Evolutionary conservation across 2,797 vertebrate genomes (phyloP), one percentile per base, ranked within the genome.

Genomic region (Gymnothorax reevesii): DNA sequence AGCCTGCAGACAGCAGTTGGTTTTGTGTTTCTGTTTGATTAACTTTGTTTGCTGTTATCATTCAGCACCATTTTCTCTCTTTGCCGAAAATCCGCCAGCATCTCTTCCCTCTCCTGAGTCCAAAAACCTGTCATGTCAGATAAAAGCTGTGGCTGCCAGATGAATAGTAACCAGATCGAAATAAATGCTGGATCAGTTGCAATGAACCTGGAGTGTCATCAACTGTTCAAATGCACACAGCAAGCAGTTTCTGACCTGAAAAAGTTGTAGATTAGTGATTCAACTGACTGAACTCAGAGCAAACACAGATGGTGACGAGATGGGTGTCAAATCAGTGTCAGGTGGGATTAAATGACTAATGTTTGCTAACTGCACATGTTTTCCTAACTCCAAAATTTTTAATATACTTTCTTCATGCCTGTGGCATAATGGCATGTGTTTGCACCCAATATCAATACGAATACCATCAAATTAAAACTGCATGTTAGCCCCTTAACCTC

Each of bases 1-100:
- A 55, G 49, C 3, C 77, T 54, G 17, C 77, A 80, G 77, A 80
- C 77, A 80, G 52, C 49, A 55, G 77, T 55, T 80, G 77, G 54
- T 55, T 80, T 55, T 17, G 77, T 80, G 52, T 80, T 80, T 80
- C 52, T 80, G 77, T 80, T 55, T n/a, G 77, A 80, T 54, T 80
- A 80, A 80, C 77, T 80, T 80, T 80, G 77, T 80, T 17, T 77
- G 33, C 73, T 55, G 77, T n/a, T 55, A 22, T 80, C 49, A 80
- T 80, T 80, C 52, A 55, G 49, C 52, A n/a, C 17, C 25, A 79
- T 54, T 79, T 54, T 79, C 42, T 49, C 77, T 80, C 77, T 54
- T 80, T 42, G 0, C 52, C 49, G 8, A 2, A 80, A 12, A 55
- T n/a, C 25, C 3, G 22, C 49, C 42, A 49, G 42, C 75, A 4